Base-by-base conservation (phyloP, 2,113 vertebrate species). In the Oryzias woworae region DNA sequence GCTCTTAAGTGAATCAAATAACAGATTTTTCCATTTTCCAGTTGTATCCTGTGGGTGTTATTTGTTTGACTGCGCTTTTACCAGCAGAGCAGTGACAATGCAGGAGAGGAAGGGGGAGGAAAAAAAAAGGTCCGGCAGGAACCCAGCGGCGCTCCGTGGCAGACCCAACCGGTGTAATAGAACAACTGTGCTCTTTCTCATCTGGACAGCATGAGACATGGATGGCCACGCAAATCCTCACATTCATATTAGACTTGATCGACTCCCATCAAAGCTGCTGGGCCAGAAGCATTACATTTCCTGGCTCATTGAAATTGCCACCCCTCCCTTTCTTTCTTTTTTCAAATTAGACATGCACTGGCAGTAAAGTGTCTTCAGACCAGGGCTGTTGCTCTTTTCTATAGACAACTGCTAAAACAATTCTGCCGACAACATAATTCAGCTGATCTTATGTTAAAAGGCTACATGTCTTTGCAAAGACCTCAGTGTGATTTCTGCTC, bases 221-320 rank as follows among this genome's bases (percentile, higher is more conserved):
- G 87, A 85, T 74, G 84, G 81, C 73, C 78, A 78, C 71, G 71
- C 85, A 86, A 88, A 88, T 86, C 77, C 77, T 71, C 59, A 24
- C 75, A 83, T 84, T 85, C 83, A 83, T 86, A 89, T 87, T 56
- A 73, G 75, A 89, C 77, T 82, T 84, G 81, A 88, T 88, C 62
- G 84, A 83, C 75, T 88, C 77, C 81, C 84, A 85, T 88, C 81
- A 83, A 79, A 86, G 81, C 76, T 66, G 77, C 84, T 77, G 70
- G 80, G 81, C 79, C 85, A 76, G 81, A 89, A 90, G 85, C 85
- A 82, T 89, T 82, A 87, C 78, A 89, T 91, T 90, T 90, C 84
- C 75, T 84, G 90, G 71, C 87, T 92, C 89, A 89, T 89, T 90
- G 87, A 84, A 90, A 88, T 58, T 47, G 24, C 74, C 69, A 50